Conservation (phyloP, 1,140 invertebrate species). For the Sycophila sp. region DNA sequence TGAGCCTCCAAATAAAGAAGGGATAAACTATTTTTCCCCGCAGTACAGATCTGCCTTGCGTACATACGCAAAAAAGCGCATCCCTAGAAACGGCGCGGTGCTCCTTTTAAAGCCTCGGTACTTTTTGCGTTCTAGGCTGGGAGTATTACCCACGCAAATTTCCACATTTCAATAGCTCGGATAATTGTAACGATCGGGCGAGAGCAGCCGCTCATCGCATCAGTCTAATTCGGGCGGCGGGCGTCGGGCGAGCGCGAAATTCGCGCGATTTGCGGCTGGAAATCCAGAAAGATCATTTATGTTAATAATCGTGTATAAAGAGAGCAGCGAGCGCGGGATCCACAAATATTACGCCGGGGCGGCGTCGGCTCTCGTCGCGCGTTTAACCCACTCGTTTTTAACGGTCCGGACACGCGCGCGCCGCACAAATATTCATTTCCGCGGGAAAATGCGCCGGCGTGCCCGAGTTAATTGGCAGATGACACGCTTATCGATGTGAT, state of each 20-base stretch:
- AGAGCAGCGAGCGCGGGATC: not conserved
- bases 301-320: slow-evolving; percentile 13
- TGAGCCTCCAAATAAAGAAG: too few species aligned
- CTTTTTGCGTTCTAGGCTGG: too few species aligned
- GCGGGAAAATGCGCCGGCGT: slow-evolving; percentile 45
- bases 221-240: not conserved
- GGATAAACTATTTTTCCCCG: not conserved
- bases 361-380: not conserved
- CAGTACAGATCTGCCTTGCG: too few species aligned
- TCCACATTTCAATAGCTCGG: not conserved
- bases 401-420: not conserved
- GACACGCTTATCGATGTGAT: slow-evolving; percentile 52
- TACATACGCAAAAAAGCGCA: too few species aligned
- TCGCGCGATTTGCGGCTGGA: not conserved
- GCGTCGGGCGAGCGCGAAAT: not conserved
- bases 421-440: slow-evolving; percentile 51
- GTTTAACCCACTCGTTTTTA: slow-evolving; percentile 11
- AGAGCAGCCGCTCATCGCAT: not conserved
- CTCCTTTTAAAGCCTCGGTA: too few species aligned
- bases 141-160: too few species aligned
- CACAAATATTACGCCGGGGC: slow-evolving; percentile 3
- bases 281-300: slow-evolving; percentile 16
- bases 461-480: slow-evolving; percentile 54
- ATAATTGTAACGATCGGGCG: not conserved
- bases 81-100: too few species aligned